Conservation (phyloP, 2,797 vertebrate genomes). For the Alca torda region DNA sequence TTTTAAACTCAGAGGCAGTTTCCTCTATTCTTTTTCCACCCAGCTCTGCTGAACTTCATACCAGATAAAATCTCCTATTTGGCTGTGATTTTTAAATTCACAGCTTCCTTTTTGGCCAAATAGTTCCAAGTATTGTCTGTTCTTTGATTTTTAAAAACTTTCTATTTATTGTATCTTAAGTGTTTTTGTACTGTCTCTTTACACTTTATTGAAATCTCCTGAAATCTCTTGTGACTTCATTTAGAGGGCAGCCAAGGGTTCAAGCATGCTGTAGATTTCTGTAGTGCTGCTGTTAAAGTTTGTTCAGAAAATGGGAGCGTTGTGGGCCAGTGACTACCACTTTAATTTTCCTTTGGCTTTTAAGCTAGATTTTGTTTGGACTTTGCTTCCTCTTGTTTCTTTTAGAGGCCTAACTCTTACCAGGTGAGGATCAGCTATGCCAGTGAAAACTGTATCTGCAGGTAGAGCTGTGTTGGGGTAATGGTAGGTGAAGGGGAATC, state of each 20-base stretch:
- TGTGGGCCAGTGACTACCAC: neutral
- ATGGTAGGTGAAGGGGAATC: neutral
- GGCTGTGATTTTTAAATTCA: neutral
- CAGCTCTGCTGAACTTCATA: neutral
- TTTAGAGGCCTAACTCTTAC: neutral
- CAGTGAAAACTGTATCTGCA: neutral
- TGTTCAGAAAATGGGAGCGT: neutral
- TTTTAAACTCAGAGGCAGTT: neutral
- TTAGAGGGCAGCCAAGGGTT: neutral
- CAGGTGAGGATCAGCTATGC: neutral
- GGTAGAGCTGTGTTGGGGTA: neutral
- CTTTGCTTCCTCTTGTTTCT: neutral
- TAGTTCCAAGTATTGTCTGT: neutral
- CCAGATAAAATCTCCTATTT: neutral
- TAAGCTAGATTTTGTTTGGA: neutral
- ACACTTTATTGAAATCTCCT: neutral
- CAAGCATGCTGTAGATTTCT: neutral
- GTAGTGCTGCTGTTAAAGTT: neutral
- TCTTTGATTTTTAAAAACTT: neutral
- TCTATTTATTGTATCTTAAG: neutral
- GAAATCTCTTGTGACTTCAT: neutral
- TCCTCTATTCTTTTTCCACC: neutral
- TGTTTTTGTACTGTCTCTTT: neutral
- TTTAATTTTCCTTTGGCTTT: neutral
- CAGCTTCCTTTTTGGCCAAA: neutral